Evolutionary conservation across 2,797 vertebrate species (phyloP), one percentile per base, ranked within the genome.

Genomic region (Florisuga fusca): DNA sequence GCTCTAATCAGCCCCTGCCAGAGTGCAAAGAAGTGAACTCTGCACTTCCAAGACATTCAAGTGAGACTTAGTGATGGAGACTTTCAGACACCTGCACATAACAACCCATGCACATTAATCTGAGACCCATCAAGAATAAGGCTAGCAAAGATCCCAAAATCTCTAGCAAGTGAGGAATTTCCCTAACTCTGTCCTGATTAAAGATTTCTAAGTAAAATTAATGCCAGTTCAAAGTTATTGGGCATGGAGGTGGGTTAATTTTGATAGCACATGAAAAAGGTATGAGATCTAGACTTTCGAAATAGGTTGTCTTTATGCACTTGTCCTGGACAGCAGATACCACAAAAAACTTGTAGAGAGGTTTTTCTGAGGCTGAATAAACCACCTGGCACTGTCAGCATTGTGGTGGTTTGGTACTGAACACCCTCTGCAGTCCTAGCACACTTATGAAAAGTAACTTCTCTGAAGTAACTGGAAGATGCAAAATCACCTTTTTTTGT

Each of bases 81-180:
- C 92, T 96, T 92, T 93, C 94, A 94, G 45, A 29, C 4, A 10
- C 10, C 2, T 45, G 33, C 69, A 55, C 27, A 0, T 88, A 83
- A 88, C 79, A 92, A 96, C 59, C 50, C 10, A 6, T 80, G 48
- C 69, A 36, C 33, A 9, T 87, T 90, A 38, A 57, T 62, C 48
- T 85, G 88, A 85, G 82, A 87, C 77, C 81, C 81, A 84, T 67
- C 54, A 64, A 75, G 77, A 86, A 26, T 75, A 68, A 88, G 84
- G 69, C 74, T 84, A 87, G 50, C 17, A 57, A 53, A 90, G 87
- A 86, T 89, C 77, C 58, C 51, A 22, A 90, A 92, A 89, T 81
- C 73, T 54, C 62, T 69, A 72, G 43, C 41, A 81, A 89, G 27
- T 41, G 75, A 89, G 89, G 84, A 89, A 84, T 90, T 96, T 92